These are phyloP conservation scores for Rhynchophorus ferrugineus DNA, from an alignment of 1,140 invertebrate species.

Conservation along the genomic window DNA sequence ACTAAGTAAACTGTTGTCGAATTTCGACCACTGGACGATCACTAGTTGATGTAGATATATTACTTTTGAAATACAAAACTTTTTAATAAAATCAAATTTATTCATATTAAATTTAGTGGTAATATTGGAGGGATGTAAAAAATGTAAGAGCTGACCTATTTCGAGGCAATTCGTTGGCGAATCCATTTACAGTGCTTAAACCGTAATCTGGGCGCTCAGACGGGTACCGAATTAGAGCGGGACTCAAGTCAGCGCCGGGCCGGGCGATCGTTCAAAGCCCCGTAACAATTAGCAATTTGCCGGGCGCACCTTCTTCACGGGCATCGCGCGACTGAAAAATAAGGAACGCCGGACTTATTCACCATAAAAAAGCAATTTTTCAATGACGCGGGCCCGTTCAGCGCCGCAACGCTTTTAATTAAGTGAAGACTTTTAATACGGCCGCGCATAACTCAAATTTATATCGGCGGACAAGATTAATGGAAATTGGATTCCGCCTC, in stretches of 20 bases:
- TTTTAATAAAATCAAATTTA: too few relatives aligned
- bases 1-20: too few relatives aligned
- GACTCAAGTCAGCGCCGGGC: too few relatives aligned
- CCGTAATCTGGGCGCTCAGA: background rate
- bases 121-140: too few relatives aligned
- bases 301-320: slow-evolving; percentile 5
- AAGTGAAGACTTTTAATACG: slow-evolving; percentile 22
- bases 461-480: slow-evolving; percentile 20
- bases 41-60: too few relatives aligned
- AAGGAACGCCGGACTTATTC: slow-evolving; percentile 8
- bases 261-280: background rate
- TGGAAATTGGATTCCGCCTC: slow-evolving; percentile 20
- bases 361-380: slow-evolving; percentile 20
- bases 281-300: slow-evolving; percentile 12
- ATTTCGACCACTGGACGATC: too few relatives aligned
- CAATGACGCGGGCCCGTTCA: slow-evolving; percentile 10
- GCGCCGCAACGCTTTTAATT: slow-evolving; percentile 18
- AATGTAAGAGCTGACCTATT: too few relatives aligned
- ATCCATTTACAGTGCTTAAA: background rate
- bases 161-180: background rate
- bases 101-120: too few relatives aligned
- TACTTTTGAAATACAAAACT: too few relatives aligned
- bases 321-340: background rate
- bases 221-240: background rate
- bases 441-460: slow-evolving; percentile 17